phyloP scores from a whole-genome alignment of 64 coral and sea anemone species.

The Montipora capricornis region DNA sequence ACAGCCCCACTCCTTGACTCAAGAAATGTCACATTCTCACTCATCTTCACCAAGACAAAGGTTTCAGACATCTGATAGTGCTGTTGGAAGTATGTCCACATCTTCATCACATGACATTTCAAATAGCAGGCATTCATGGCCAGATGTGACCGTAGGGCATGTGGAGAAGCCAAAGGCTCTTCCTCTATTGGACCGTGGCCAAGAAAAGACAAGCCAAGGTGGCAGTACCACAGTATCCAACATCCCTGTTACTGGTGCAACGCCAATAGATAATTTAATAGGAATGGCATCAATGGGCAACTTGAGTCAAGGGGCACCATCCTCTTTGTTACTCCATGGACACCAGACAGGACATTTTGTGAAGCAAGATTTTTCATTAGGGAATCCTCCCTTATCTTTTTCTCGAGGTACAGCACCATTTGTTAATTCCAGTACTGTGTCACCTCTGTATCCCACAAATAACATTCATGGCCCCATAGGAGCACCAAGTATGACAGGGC shows the following conservation, averaged over 20 bases:
- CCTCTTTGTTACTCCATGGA: background rate
- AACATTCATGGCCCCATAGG: background rate
- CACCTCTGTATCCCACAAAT: constrained; percentile 16
- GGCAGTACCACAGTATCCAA: too few species aligned
- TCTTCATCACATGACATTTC: constrained; percentile 3
- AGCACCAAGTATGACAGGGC: background rate
- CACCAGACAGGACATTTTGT: background rate
- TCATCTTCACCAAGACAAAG: constrained; percentile 17
- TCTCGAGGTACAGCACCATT: background rate
- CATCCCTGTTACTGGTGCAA: background rate
- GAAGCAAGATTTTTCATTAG: constrained; percentile 9
- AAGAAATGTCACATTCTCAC: background rate
- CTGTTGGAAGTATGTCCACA: constrained; percentile 29
- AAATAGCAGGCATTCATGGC: constrained; percentile 65
- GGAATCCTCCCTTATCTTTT: background rate
- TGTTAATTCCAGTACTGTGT: background rate
- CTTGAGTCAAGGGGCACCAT: background rate
- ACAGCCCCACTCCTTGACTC: background rate
- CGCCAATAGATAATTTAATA: background rate
- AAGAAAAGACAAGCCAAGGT: background rate
- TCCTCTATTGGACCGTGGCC: background rate
- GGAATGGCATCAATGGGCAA: background rate
- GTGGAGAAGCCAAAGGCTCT: background rate
- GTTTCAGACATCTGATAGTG: constrained; percentile 55
- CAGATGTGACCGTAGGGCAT: constrained; percentile 15